Conservation (phyloP, 1,140 invertebrate genomes). For the Chironomus tepperi region DNA sequence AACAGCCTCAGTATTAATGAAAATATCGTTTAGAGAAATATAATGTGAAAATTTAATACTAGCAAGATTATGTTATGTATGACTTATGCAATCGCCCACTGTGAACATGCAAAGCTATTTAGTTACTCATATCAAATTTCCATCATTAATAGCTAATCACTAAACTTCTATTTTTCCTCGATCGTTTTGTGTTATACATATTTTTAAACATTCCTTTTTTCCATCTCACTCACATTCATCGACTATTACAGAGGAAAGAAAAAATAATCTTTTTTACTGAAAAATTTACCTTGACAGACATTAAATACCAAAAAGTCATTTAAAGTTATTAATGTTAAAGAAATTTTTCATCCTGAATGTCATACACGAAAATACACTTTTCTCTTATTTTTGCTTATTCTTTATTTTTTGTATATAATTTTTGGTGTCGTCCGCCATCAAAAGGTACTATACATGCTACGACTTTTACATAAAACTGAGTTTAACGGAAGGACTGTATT, state of each 20-base stretch:
- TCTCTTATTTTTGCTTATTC: no score
- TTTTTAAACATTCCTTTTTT: no score
- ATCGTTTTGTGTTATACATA: no score
- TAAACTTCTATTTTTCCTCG: background rate
- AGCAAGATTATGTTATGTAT: background rate
- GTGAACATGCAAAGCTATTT: background rate
- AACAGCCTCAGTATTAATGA: no score
- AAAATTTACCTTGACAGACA: constrained; percentile 8
- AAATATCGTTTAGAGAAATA: no score
- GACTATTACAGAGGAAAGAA: background rate
- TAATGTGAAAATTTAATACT: background rate
- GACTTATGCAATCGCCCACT: background rate
- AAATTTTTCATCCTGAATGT: constrained; percentile 9
- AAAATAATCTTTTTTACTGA: background rate
- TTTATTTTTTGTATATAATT: no score
- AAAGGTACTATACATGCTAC: no score
- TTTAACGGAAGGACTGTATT: no score
- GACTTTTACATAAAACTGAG: no score
- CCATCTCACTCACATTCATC: no score
- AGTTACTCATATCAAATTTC: constrained; percentile 7
- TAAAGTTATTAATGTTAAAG: background rate
- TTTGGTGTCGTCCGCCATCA: no score
- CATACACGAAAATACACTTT: background rate
- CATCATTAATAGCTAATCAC: constrained; percentile 2
- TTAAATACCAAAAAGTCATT: constrained; percentile 2